Percentiles rank a stretch among this genome's conserved stretches.
These are phyloP conservation scores for Drosophila truncata DNA, from an alignment of 1,140 invertebrate genomes.

Conservation along the genomic window DNA sequence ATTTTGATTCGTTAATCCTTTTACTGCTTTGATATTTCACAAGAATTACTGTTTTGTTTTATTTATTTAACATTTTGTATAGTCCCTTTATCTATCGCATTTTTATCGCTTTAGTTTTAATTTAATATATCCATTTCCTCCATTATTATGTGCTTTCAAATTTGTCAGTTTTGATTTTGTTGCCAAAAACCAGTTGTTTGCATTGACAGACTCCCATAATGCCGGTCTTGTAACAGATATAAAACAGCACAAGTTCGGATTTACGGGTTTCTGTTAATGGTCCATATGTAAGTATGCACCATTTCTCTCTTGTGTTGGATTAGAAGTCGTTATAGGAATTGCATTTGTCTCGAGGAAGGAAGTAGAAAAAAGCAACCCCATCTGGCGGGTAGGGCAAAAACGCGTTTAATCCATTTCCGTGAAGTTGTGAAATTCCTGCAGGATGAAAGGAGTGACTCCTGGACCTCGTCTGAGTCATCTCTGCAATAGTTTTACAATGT, in stretches of 20 bases:
- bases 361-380: conserved; percentile 8
- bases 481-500: conserved; percentile 11
- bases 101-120: not conserved
- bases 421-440: conserved; percentile 43
- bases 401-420: conserved; percentile 28
- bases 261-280: conserved; percentile 86
- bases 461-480: conserved; percentile 23
- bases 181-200: conserved; percentile 85
- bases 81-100: not conserved
- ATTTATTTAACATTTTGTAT: not conserved
- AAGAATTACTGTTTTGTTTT: not conserved
- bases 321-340: conserved; percentile 21
- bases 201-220: conserved; percentile 86
- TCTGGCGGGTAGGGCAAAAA: not conserved
- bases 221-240: conserved; percentile 85
- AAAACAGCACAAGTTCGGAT: conserved; percentile 85
- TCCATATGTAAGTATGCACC: conserved; percentile 85
- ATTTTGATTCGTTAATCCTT: not conserved
- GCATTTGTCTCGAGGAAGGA: not conserved
- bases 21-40: not conserved
- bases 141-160: conserved; percentile 7
- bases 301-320: conserved; percentile 51
- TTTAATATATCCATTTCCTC: not conserved
- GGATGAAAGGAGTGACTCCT: not conserved
- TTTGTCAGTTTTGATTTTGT: conserved; percentile 48